Percentiles rank a stretch among this genome's conserved stretches.
phyloP scores from a whole-genome alignment of 1,140 invertebrate genomes.

The Lethrus apterus region DNA sequence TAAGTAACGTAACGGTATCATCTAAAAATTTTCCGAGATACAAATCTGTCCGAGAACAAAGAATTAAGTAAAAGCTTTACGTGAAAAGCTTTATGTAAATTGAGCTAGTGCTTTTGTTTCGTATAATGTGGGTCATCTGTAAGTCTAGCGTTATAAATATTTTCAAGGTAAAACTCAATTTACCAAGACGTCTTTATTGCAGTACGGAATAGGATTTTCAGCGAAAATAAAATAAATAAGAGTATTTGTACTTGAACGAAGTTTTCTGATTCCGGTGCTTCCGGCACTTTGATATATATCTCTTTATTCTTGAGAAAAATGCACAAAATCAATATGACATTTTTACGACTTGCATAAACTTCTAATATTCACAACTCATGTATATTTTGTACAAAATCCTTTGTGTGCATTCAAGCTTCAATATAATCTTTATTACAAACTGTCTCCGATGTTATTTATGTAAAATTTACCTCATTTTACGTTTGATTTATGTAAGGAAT shows the following conservation, averaged over 20 bases:
- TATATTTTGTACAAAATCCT: neutral
- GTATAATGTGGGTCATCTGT: slow-evolving; percentile 9
- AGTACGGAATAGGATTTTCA: neutral
- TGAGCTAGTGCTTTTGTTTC: neutral
- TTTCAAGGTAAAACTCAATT: slow-evolving; percentile 12
- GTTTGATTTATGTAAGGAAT: too few relatives aligned
- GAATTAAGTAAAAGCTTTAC: slow-evolving; percentile 7
- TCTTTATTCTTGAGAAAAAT: slow-evolving; percentile 9
- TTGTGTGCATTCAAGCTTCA: slow-evolving; percentile 9
- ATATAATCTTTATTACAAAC: slow-evolving; percentile 9
- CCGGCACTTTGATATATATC: slow-evolving; percentile 11
- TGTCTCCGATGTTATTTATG: slow-evolving; percentile 3
- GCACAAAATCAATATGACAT: slow-evolving; percentile 13
- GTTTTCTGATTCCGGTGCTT: slow-evolving; percentile 6
- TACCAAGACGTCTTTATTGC: slow-evolving; percentile 4
- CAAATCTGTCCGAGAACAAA: slow-evolving; percentile 12
- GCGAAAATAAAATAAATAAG: slow-evolving; percentile 1
- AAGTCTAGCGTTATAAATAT: slow-evolving; percentile 8
- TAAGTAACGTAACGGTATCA: too few relatives aligned
- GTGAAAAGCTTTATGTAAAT: slow-evolving; percentile 7
- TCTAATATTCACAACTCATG: slow-evolving; percentile 13
- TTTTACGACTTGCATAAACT: slow-evolving; percentile 10
- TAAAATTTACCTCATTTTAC: too few relatives aligned
- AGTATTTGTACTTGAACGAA: slow-evolving; percentile 10
- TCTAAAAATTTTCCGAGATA: too few relatives aligned